phyloP scores from a whole-genome alignment of 2,113 vertebrate genomes.

The Micromys minutus region DNA sequence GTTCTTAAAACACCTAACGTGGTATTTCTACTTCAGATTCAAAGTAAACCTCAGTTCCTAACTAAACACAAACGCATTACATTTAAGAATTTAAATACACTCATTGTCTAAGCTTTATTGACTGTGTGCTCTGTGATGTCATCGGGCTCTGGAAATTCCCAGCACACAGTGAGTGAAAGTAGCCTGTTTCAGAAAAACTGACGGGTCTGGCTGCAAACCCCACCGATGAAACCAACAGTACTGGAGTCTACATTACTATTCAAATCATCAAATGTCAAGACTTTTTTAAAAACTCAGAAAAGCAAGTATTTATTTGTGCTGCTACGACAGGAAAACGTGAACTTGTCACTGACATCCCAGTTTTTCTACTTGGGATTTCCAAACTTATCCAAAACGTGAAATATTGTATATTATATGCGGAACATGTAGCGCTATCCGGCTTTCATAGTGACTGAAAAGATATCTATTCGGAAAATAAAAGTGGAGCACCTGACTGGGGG shows the following conservation, averaged over 20 bases:
- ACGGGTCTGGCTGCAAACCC: constrained; percentile 77
- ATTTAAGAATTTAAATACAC: constrained; percentile 54
- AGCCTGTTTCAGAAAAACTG: constrained; percentile 60
- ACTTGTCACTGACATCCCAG: constrained; percentile 77
- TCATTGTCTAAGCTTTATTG: constrained; percentile 62
- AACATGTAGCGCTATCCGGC: constrained; percentile 16
- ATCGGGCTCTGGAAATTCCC: constrained; percentile 61
- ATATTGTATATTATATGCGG: neutral
- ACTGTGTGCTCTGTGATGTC: neutral
- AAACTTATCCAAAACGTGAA: constrained; percentile 51
- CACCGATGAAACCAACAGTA: constrained; percentile 75
- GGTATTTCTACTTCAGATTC: constrained; percentile 57
- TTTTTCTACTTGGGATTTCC: constrained; percentile 27
- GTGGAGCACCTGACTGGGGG: neutral
- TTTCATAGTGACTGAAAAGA: accelerated
- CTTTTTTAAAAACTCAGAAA: constrained; percentile 66
- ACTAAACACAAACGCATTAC: constrained; percentile 57
- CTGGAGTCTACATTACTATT: constrained; percentile 75
- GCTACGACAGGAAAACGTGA: constrained; percentile 76
- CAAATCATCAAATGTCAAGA: constrained; percentile 63
- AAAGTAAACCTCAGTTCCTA: constrained; percentile 44
- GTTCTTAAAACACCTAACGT: constrained; percentile 46
- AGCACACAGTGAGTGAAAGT: constrained; percentile 67
- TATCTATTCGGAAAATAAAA: neutral
- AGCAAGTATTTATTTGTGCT: constrained; percentile 67